Evolutionary conservation across 64 coral and sea anemone species (phyloP).

Genomic region (Platygyra sinensis): DNA sequence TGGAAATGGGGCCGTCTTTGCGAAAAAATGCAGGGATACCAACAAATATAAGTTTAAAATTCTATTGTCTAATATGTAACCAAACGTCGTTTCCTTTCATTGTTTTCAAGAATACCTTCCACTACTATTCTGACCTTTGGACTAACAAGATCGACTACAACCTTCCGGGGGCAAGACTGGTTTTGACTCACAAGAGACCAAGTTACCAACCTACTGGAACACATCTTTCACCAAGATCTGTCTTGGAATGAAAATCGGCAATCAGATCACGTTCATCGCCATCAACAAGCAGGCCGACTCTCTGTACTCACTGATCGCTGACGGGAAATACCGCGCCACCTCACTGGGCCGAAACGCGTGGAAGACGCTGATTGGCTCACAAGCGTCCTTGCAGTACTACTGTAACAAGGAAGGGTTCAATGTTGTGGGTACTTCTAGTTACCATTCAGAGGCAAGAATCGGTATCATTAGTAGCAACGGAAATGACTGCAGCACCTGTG

Average conservation of each 20-base stretch:
- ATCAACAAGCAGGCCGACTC: slow-evolving; percentile 19
- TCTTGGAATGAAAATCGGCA: slow-evolving; percentile 11
- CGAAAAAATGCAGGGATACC: too few species aligned
- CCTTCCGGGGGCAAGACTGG: slow-evolving; percentile 1
- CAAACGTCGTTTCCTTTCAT: neutral
- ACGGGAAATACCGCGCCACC: slow-evolving; percentile 39
- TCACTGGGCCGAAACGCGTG: slow-evolving; percentile 29
- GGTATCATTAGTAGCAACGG: slow-evolving; percentile 39
- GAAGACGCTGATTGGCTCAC: slow-evolving; percentile 28
- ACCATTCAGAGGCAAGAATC: neutral
- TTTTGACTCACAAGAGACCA: slow-evolving; percentile 51
- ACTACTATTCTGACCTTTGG: slow-evolving; percentile 35
- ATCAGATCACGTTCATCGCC: neutral
- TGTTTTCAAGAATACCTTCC: slow-evolving; percentile 10
- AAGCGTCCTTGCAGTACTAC: neutral
- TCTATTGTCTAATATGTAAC: too few species aligned
- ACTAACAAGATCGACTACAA: slow-evolving; percentile 12
- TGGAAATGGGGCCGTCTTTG: too few species aligned
- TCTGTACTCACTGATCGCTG: slow-evolving; percentile 20
- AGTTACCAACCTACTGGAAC: slow-evolving; percentile 40
- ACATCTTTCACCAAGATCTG: slow-evolving; percentile 4
- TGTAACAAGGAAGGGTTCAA: slow-evolving; percentile 61
- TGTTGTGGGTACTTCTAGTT: neutral
- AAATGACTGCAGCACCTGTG: neutral
- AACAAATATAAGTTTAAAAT: too few species aligned